A percentile compares a stretch with the other conserved stretches of the same genome.
phyloP scores from a whole-genome alignment of 2,797 vertebrate genomes.

The Toxotes lorentzi region DNA sequence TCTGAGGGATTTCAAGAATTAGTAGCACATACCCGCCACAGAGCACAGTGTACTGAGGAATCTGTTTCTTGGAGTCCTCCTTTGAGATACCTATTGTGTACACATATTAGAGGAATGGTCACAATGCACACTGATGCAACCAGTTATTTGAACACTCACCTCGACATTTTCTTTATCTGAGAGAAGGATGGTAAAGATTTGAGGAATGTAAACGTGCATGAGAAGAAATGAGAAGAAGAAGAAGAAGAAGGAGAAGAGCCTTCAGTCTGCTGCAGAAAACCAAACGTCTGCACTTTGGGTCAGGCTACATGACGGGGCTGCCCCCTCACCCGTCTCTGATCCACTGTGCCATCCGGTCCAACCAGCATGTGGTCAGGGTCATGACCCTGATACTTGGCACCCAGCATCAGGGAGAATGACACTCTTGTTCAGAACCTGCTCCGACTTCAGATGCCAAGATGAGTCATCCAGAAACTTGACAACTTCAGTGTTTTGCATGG shows the following conservation, averaged over 20 bases:
- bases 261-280: not conserved
- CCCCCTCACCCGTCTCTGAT: not conserved
- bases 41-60: conserved; percentile 32
- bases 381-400: conserved; percentile 50
- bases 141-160: not conserved
- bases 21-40: conserved; percentile 5
- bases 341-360: not conserved
- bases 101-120: not conserved
- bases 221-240: not conserved
- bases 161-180: not conserved
- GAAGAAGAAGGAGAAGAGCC: not conserved
- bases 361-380: conserved; percentile 20
- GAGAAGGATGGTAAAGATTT: not conserved
- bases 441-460: conserved; percentile 47
- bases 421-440: conserved; percentile 36
- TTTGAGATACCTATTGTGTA: conserved; percentile 1
- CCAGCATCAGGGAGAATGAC: conserved; percentile 9
- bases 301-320: not conserved
- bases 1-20: conserved; percentile 8
- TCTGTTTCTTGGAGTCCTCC: not conserved
- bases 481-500: not conserved
- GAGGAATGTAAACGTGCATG: not conserved
- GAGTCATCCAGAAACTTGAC: conserved; percentile 59
- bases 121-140: conserved; percentile 3
- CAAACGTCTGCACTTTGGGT: not conserved